These are phyloP conservation scores for Caenorhabditis wallacei DNA, from an alignment of 2,888 invertebrate species.

Conservation along the genomic window DNA sequence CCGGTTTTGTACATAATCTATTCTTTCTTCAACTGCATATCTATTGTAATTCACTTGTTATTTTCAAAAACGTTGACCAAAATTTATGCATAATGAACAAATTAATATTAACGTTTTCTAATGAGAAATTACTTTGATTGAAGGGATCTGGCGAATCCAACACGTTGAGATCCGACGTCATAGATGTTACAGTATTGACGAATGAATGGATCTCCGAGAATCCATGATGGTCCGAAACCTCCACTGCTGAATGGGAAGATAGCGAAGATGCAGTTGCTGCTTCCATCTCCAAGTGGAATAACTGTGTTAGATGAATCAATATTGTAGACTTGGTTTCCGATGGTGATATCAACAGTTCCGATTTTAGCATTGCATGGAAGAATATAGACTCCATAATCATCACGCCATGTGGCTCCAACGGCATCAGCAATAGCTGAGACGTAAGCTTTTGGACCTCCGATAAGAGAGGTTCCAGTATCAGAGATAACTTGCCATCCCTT, in stretches of 20 bases:
- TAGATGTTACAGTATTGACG: conserved; percentile 74
- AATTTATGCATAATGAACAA: conserved; percentile 56
- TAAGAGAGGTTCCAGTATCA: conserved; percentile 74
- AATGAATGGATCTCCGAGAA: conserved; percentile 75
- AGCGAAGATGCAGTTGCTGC: conserved; percentile 67
- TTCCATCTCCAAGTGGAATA: conserved; percentile 66
- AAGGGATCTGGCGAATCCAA: conserved; percentile 73
- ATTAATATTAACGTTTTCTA: neutral
- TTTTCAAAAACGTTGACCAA: conserved; percentile 15
- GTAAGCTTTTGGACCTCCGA: conserved; percentile 71
- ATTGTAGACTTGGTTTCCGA: conserved; percentile 68
- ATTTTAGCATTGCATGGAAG: conserved; percentile 68
- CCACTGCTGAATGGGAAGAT: conserved; percentile 73
- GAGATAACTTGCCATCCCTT: conserved; percentile 76
- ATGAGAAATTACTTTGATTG: conserved; percentile 64
- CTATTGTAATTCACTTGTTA: conserved; percentile 37
- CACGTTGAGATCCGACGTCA: conserved; percentile 71
- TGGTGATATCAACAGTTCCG: conserved; percentile 69
- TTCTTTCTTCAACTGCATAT: conserved; percentile 11
- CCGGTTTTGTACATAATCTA: conserved; percentile 51
- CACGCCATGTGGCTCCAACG: conserved; percentile 67
- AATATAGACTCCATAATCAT: conserved; percentile 69
- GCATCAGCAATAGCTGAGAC: conserved; percentile 62
- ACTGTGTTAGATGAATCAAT: conserved; percentile 66
- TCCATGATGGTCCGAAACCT: conserved; percentile 74